Conservation (phyloP, 2,797 vertebrate species). For the Pampus argenteus region DNA sequence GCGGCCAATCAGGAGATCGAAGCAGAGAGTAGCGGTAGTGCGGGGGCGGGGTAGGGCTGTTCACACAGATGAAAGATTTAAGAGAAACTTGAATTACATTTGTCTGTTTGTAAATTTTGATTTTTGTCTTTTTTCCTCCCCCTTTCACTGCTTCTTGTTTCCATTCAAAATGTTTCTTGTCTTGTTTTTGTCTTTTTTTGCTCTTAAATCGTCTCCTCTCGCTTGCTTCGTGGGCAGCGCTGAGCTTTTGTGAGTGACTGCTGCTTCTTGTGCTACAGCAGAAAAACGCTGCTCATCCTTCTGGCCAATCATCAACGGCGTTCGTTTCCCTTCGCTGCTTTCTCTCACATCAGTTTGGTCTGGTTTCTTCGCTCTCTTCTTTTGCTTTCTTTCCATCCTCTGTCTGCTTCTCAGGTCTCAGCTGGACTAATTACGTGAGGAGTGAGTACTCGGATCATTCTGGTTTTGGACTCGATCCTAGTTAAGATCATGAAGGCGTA, state of each 20-base stretch:
- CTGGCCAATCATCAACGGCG: conserved; percentile 44
- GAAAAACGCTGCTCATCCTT: conserved; percentile 39
- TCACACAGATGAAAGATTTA: conserved; percentile 27
- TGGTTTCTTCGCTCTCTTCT: conserved; percentile 20
- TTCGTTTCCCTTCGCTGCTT: conserved; percentile 45
- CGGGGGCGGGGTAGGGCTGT: too few species aligned
- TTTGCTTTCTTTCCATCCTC: conserved; percentile 61
- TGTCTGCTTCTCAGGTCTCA: conserved; percentile 77
- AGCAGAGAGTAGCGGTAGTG: conserved; percentile 9
- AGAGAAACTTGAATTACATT: conserved; percentile 62
- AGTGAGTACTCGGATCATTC: conserved; percentile 67
- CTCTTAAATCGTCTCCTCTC: conserved; percentile 29
- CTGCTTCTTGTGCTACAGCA: conserved; percentile 33
- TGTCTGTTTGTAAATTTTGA: conserved; percentile 71
- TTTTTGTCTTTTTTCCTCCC: conserved; percentile 60
- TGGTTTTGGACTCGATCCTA: conserved; percentile 61
- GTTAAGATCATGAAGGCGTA: conserved; percentile 52
- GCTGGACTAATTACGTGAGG: conserved; percentile 71
- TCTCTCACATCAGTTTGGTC: conserved; percentile 47
- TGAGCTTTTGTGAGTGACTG: conserved; percentile 52
- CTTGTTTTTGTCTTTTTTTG: conserved; percentile 39
- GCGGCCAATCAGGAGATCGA: conserved; percentile 57
- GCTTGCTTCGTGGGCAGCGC: conserved; percentile 61
- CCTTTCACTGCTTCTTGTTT: conserved; percentile 65
- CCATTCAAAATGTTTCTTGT: conserved; percentile 20